Base-by-base conservation (phyloP, 2,797 vertebrate species). In the Sparidentex hasta region DNA sequence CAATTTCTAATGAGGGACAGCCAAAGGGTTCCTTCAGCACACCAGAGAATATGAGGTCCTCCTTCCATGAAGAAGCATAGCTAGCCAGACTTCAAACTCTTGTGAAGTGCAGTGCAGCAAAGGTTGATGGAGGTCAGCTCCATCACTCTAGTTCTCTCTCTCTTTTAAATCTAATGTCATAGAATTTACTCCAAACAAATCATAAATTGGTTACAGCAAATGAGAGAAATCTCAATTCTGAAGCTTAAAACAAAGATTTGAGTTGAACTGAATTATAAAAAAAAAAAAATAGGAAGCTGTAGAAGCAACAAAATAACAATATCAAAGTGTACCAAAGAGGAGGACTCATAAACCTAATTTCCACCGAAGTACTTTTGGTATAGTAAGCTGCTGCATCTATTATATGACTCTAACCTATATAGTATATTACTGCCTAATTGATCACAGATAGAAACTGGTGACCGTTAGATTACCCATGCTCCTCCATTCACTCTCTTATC, bases 1-100 rank as follows among this genome's bases (percentile, higher is more conserved):
- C 29, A 65, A 46, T 46, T 23, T 72, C 55, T 76, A 79, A 87
- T 90, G 75, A 91, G 71, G 33, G 67, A 79, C n/a, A 3, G 55
- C 63, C 54, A 61, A 57, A 61, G 69, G 46, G 74, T 80, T 74
- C 61, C 33, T 41, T 20, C 52, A 43, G 65, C 46, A 65, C 65
- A 77, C 48, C 56, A 68, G 13, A 81, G 47, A 66, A 61, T 33
- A 33, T 51, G 44, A 62, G 41, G 44, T 52, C 51, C 27, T 61
- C 16, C 62, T 33, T 47, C 69, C 27, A 71, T 58, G 46, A 75
- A 59, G 48, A 20, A 74, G 58, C 71, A 75, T 17, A 77, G 48
- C 65, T 54, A 48, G 62, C 68, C 50, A 65, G 38, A 65, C 61
- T 54, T 58, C 69, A 66, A 75, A 48, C 43, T 59, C 57, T 27